Conservation (phyloP, 2,113 vertebrate species). For the Bos taurus region ARS-UCD2.0 NC_037346.1:49919501-49920000, state of each 20-base stretch:
- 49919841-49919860: fast-evolving
- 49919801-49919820: neutral
- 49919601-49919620: neutral
- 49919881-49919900: neutral
- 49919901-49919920: neutral
- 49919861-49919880: neutral
- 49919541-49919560: neutral
- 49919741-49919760: neutral
- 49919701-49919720: neutral
- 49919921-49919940: neutral
- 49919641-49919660: neutral
- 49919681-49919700: neutral
- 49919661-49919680: neutral
- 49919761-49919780: neutral
- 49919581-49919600: neutral
- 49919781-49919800: neutral
- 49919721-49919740: neutral
- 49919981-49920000: neutral
- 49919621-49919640: neutral
- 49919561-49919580: too few relatives aligned
- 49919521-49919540: neutral
- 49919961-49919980: neutral
- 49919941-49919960: neutral
- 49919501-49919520: neutral
- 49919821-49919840: neutral